A percentile compares a stretch with the other conserved stretches of the same genome.
phyloP scores from a whole-genome alignment of 2,888 invertebrate species.

The Bruchidius siliquastri region DNA sequence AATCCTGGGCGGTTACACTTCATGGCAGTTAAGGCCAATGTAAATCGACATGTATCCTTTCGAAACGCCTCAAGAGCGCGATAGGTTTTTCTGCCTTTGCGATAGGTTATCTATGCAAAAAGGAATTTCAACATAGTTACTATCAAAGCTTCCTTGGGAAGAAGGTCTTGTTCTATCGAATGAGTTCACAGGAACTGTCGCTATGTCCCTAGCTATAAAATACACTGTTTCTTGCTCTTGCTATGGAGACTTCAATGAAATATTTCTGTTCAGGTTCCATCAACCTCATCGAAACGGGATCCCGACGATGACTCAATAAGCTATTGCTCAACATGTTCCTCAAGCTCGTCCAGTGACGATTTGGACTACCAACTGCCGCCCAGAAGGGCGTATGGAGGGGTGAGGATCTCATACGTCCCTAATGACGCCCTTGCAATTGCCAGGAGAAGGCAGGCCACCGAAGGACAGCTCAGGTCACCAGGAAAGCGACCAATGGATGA shows the following conservation, averaged over 20 bases:
- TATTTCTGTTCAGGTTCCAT: slow-evolving; percentile 6
- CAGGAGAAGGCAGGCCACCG: slow-evolving; percentile 57
- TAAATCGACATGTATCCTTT: too few relatives aligned
- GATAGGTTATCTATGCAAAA: too few relatives aligned
- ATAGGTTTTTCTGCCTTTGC: too few relatives aligned
- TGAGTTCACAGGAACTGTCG: too few relatives aligned
- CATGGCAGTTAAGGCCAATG: too few relatives aligned
- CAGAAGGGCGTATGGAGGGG: slow-evolving; percentile 78
- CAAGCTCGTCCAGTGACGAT: slow-evolving; percentile 80
- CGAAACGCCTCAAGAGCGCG: too few relatives aligned
- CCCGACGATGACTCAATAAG: slow-evolving; percentile 70
- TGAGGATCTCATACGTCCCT: slow-evolving; percentile 87
- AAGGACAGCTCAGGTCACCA: slow-evolving; percentile 38
- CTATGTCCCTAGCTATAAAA: too few relatives aligned
- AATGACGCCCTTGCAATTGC: slow-evolving; percentile 86
- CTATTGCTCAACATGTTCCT: slow-evolving; percentile 86
- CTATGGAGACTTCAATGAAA: not conserved
- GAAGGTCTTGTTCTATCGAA: too few relatives aligned
- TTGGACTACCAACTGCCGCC: slow-evolving; percentile 83
- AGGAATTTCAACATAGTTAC: too few relatives aligned
- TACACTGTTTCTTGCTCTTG: too few relatives aligned
- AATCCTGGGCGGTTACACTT: too few relatives aligned
- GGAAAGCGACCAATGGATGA: slow-evolving; percentile 47
- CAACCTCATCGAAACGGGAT: slow-evolving; percentile 33
- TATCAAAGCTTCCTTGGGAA: too few relatives aligned